These are phyloP conservation scores for Lanius ludovicianus DNA, from an alignment of 2,113 vertebrate species.

Conservation along the genomic window DNA sequence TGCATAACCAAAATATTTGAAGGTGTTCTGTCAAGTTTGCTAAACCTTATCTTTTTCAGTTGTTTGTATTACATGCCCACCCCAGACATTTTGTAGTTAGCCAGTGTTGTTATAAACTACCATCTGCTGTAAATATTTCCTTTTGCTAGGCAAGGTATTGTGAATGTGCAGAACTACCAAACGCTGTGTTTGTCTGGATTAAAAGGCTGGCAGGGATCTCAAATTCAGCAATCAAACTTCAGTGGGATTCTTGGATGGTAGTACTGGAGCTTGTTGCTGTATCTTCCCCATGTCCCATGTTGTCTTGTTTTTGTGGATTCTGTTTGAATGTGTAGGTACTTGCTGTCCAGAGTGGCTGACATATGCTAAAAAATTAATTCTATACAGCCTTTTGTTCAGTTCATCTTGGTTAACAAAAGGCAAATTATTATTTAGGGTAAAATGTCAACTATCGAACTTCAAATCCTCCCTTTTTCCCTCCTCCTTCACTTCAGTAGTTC, in stretches of 20 bases:
- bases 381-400: background rate
- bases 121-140: background rate
- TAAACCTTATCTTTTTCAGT: background rate
- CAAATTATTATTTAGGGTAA: background rate
- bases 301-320: background rate
- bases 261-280: background rate
- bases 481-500: background rate
- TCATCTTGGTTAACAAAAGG: background rate
- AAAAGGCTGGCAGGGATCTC: background rate
- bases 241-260: background rate
- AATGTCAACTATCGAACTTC: background rate
- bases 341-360: background rate
- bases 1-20: background rate
- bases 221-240: background rate
- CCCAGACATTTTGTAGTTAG: background rate
- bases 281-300: background rate
- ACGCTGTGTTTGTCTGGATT: background rate
- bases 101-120: background rate
- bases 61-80: background rate
- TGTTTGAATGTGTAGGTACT: background rate
- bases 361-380: background rate
- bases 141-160: background rate
- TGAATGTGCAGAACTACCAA: background rate
- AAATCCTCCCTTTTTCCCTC: background rate
- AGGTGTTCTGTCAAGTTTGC: background rate